Percentiles rank a stretch among this genome's conserved stretches.
These are phyloP conservation scores for Hydractinia echinata DNA, from an alignment of 30 jellyfish, hydroid and myxozoan genomes.

Conservation along the genomic window DNA sequence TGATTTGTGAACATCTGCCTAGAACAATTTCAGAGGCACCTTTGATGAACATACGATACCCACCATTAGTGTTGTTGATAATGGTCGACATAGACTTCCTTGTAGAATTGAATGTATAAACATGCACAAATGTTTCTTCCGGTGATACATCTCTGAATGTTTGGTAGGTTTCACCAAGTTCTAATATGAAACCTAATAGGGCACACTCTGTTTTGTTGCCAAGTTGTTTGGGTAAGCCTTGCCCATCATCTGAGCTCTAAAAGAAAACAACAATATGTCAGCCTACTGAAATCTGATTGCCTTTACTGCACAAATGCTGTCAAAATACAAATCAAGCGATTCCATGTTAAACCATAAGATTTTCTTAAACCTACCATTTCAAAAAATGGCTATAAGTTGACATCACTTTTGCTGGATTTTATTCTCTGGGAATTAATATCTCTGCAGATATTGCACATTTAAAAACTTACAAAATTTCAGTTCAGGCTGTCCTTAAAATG, in stretches of 20 bases:
- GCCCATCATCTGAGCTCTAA: conserved; percentile 66
- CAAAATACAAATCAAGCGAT: neutral
- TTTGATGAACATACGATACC: conserved; percentile 70
- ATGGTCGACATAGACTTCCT: conserved; percentile 92
- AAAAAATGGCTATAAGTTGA: neutral
- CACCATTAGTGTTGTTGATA: conserved; percentile 56
- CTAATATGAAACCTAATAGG: conserved; percentile 71
- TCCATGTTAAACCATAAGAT: neutral
- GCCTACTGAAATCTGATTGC: neutral
- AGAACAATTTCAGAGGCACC: conserved; percentile 98
- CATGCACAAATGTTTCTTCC: conserved; percentile 66
- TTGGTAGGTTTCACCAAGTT: conserved; percentile 84
- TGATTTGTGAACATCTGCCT: conserved; percentile 56
- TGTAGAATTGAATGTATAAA: conserved; percentile 83
- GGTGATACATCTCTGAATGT: conserved; percentile 68
- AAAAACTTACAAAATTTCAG: too few relatives aligned
- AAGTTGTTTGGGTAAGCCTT: conserved; percentile 79
- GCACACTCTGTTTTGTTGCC: conserved; percentile 99
- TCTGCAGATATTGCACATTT: too few relatives aligned
- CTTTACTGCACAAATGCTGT: neutral
- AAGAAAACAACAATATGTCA: neutral
- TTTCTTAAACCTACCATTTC: too few relatives aligned
- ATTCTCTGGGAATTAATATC: too few relatives aligned
- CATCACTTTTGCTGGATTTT: neutral
- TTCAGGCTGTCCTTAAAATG: too few relatives aligned